Conservation (phyloP, 2,888 invertebrate species). For the Bembecia ichneumoniformis region DNA sequence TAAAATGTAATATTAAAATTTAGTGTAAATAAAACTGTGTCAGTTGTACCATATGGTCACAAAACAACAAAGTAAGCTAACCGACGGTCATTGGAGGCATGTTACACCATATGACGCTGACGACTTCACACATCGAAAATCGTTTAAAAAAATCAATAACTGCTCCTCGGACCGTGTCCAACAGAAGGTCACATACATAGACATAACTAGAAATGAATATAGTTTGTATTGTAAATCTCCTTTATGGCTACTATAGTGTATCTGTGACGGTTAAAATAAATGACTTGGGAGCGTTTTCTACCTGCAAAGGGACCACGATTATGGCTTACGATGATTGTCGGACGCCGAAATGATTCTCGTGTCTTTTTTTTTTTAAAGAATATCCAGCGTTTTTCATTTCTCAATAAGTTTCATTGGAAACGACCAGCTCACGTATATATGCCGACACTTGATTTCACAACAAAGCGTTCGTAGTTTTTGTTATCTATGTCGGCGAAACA, state of each 20-base stretch:
- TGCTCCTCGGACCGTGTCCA: constrained; percentile 45
- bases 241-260: constrained; percentile 59
- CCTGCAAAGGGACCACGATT: constrained; percentile 68
- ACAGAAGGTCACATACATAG: constrained; percentile 60
- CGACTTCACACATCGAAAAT: constrained; percentile 37
- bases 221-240: constrained; percentile 64
- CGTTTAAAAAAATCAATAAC: constrained; percentile 52
- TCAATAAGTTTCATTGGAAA: constrained; percentile 40
- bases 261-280: constrained; percentile 64
- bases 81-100: constrained; percentile 44
- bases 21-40: constrained; percentile 24
- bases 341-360: constrained; percentile 56
- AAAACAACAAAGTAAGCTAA: constrained; percentile 25
- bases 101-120: constrained; percentile 55
- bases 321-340: constrained; percentile 62
- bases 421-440: constrained; percentile 46
- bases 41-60: constrained; percentile 30
- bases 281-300: constrained; percentile 63
- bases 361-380: constrained; percentile 39
- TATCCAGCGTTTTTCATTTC: constrained; percentile 25
- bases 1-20: not conserved
- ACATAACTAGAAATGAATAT: constrained; percentile 64
- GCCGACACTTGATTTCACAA: constrained; percentile 30
- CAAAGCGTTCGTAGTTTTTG: constrained; percentile 32
- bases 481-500: constrained; percentile 30